Evolutionary conservation across 2,797 vertebrate species (phyloP), one percentile per base, ranked within the genome.

Genomic region (Myioborus melanocephalus): DNA sequence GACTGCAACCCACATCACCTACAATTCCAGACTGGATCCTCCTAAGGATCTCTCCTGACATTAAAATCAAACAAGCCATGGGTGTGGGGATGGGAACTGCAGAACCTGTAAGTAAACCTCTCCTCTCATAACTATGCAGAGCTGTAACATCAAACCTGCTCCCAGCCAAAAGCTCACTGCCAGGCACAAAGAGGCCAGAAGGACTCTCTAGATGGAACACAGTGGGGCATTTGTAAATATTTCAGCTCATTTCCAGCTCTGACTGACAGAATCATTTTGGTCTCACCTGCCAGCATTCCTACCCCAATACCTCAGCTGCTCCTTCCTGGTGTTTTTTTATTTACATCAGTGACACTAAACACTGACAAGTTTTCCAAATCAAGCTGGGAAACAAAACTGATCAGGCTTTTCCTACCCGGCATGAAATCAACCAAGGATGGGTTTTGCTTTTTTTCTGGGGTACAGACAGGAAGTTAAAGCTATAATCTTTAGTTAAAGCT

Each of bases 181-280:
- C 34, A 94, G 71, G 28, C 13, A 85, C 27, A 43, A 20, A 34
- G 41, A 72, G 20, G 46, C 23, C 55, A 66, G 60, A 71, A 15
- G 53, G 56, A 87, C 60, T 91, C 87, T 61, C 22, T 12, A 20
- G 10, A 53, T 22, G 37, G 13, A 89, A 77, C 1, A 3, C 1
- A 4, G 43, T 8, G 9, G 6, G 19, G 35, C 27, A 21, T 49
- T 71, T 75, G 61, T 43, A 30, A 80, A 28, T 44, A 49, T 17
- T 64, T 64, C 34, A 73, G 34, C 63, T 94, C 52, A 8, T 43
- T 83, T 57, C 56, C 72, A 91, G 43, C 76, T 68, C 77, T 57
- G 44, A n/a, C 30, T 59, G 69, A 65, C 28, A 50, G 32, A 89
- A 60, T 23, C 35, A 6, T 55, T 80, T 13, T 21, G 50, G 44